Evolutionary conservation across 2,888 invertebrate species (phyloP), one percentile per base, ranked within the genome.

Genomic region (Drosophila emarginata): DNA sequence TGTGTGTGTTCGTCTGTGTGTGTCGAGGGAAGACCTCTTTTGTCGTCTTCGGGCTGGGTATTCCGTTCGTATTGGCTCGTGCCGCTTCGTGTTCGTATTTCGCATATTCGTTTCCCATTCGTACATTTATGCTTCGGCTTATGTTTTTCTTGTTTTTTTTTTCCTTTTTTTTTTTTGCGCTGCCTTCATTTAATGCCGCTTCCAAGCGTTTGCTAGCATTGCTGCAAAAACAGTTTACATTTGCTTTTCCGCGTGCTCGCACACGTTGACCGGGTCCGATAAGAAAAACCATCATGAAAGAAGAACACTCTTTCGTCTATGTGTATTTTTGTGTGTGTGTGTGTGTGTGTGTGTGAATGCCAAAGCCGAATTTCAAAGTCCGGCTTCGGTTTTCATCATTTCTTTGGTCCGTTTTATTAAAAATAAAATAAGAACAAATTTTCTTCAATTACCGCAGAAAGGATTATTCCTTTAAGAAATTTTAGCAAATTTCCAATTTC

Each of bases 211-310:
- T 28, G 69, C 65, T 36, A 76, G 73, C 73, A 86, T 72, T 83
- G 87, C 86, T 89, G 89, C 83, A 87, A 88, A 81, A 91, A 91
- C 90, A 92, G 92, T 92, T 92, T 92, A 89, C 91, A 90, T 91
- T 91, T 91, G 92, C 91, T 92, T 91, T 91, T 91, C 91, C 92
- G 92, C 91, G 91, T 91, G 92, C 89, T 91, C 91, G 90, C 92
- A 92, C 91, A 92, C 90, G 90, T 87, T 88, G 78, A 88, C 45
- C 84, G 79, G 83, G 89, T 86, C 87, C 78, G 82, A 36, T 12
- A 36, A 32, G 14, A 54, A 36, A 54, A 36, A 32, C 45, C 4
- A 36, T 12, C 23, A 32, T 36, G 26, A 51, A 53, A 32, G 53
- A 54, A 45, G 45, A 18, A 45, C 45, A 37, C 36, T 53, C 21